Evolutionary conservation across 2,113 vertebrate species (phyloP), one percentile per base, ranked within the genome.

Genomic region (Amblyopsis rosae): DNA sequence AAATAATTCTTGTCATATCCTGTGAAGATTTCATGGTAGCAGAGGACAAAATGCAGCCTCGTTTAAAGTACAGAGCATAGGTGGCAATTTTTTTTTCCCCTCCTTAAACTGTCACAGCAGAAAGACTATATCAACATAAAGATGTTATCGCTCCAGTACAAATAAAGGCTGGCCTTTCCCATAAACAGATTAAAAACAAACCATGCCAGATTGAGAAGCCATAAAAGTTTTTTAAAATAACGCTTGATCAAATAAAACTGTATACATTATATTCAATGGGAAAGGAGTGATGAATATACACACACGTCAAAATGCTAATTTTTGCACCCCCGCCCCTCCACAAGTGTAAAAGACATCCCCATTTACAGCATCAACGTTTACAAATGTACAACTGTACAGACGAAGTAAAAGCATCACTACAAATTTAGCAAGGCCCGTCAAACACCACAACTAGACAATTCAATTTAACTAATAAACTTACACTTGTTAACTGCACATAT

Each of bases 331-430:
- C 82, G 89, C 88, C 87, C 72, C 82, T 88, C 80, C 92, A 93
- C 92, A 93, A 93, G 94, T 94, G 94, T 95, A 95, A 96, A 98
- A 96, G 93, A 95, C 95, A 94, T 95, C 94, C 35, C 93, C 95
- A 99, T 99, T 97, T 98, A 98, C 97, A 98, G 95, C 95, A 94
- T 95, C 92, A 95, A 96, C 95, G 96, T 96, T 99, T 99, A 98
- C 96, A 98, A 98, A 99, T 99, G 95, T 99, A 98, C 97, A 99
- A 95, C 95, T 99, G 96, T 98, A 98, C 96, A 99, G 94, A 95
- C 94, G 92, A 96, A 91, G 92, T 93, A 93, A 92, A 94, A 96
- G 94, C 91, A 84, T 95, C 92, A 96, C 95, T 96, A 97, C 92
- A 93, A 94, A 95, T 95, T 95, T 93, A 95, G 95, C 95, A 96